These are phyloP conservation scores for Rhineura floridana DNA, from an alignment of 2,113 vertebrate genomes.

Conservation along the genomic window DNA sequence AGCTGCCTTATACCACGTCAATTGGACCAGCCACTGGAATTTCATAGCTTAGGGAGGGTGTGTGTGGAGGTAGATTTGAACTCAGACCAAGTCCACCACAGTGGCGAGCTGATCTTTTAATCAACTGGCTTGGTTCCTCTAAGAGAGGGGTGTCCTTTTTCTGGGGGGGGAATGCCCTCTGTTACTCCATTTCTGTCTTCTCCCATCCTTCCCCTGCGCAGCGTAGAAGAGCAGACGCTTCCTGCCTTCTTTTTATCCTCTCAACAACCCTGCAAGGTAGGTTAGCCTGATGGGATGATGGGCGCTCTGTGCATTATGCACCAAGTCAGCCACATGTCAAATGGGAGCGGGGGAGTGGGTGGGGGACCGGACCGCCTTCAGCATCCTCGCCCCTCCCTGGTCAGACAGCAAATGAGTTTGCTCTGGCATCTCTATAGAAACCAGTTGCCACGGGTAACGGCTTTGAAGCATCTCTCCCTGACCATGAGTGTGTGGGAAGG, in stretches of 20 bases:
- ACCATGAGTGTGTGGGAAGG: neutral
- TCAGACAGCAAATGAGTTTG: constrained; percentile 38
- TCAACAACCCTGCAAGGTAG: neutral
- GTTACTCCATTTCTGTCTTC: too few species aligned
- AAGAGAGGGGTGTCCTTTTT: neutral
- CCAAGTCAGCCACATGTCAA: neutral
- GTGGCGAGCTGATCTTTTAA: neutral
- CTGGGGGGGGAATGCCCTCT: neutral
- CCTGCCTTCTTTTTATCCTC: neutral
- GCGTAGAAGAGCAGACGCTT: neutral
- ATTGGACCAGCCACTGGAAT: too few species aligned
- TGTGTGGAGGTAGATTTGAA: neutral
- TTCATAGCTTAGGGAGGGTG: too few species aligned
- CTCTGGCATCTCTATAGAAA: constrained; percentile 82
- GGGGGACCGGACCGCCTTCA: neutral
- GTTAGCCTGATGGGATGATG: neutral
- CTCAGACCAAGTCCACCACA: neutral
- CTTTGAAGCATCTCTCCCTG: constrained; percentile 23
- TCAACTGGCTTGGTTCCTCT: neutral
- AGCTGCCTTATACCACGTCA: too few species aligned
- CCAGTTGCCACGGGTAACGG: constrained; percentile 79
- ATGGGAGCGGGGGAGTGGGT: too few species aligned
- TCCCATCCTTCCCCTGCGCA: neutral
- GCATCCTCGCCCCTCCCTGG: neutral
- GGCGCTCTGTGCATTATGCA: neutral